Percentiles rank a stretch among this genome's conserved stretches.
phyloP scores from a whole-genome alignment of 2,888 invertebrate species.

The Brachynemurus nebulosus region DNA sequence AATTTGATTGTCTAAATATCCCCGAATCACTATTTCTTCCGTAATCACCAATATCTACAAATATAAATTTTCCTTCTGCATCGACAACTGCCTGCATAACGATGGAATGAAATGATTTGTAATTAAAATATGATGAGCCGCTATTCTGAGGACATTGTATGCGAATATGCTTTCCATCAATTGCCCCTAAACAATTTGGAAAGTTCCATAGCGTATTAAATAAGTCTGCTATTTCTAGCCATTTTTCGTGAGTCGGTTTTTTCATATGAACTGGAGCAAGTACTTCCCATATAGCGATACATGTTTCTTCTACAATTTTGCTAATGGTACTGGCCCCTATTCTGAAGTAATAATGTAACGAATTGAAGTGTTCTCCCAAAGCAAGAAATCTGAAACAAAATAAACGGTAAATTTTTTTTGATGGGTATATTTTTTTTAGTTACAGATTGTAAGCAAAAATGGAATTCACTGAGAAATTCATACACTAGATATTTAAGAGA shows the following conservation, averaged over 20 bases:
- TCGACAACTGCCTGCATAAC: constrained; percentile 16
- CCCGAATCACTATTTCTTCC: constrained; percentile 18
- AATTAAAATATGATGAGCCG: constrained; percentile 15
- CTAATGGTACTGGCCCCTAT: not conserved
- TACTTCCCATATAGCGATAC: not conserved
- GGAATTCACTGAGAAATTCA: not conserved
- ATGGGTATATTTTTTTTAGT: not conserved
- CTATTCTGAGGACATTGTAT: constrained; percentile 12
- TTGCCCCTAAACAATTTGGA: constrained; percentile 9
- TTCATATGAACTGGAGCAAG: not conserved
- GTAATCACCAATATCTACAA: constrained; percentile 16
- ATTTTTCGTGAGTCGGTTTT: no score
- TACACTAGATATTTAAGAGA: not conserved
- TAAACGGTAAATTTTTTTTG: no score
- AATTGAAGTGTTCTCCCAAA: no score
- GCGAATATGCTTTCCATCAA: constrained; percentile 9
- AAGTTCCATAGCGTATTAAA: constrained; percentile 8
- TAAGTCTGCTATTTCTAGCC: no score
- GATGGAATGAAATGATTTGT: constrained; percentile 14
- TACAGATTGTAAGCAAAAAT: not conserved
- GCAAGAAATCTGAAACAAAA: no score
- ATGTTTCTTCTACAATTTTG: not conserved
- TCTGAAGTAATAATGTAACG: not conserved
- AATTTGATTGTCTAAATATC: constrained; percentile 16
- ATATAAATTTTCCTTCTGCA: constrained; percentile 17